Conservation (phyloP, 1,140 invertebrate species). For the Grapholita molesta region DNA sequence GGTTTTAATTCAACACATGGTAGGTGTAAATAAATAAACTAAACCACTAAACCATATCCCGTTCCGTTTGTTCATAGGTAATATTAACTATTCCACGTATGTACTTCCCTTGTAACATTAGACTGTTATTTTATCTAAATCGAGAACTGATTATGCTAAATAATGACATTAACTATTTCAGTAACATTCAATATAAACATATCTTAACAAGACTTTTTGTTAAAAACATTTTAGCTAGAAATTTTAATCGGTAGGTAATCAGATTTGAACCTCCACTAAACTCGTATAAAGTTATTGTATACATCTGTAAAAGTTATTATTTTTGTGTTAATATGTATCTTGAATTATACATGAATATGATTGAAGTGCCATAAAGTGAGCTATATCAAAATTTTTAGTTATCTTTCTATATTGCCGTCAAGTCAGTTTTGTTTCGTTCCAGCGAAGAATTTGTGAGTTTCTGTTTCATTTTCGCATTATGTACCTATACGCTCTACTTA, state of each 20-base stretch:
- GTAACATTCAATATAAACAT: slow-evolving; percentile 7
- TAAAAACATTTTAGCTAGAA: slow-evolving; percentile 12
- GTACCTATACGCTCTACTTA: not conserved
- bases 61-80: not conserved
- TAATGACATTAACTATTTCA: slow-evolving; percentile 13
- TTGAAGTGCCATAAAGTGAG: not conserved
- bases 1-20: too few species aligned
- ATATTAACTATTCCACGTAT: not conserved
- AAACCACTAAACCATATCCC: not conserved
- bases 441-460: not conserved
- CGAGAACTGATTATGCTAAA: slow-evolving; percentile 14
- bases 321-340: too few species aligned
- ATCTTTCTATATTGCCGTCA: not conserved
- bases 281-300: not conserved
- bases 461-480: not conserved
- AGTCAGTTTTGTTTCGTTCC: not conserved
- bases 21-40: too few species aligned
- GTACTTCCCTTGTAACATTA: not conserved
- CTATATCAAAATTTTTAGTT: not conserved
- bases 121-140: slow-evolving; percentile 12
- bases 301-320: too few species aligned
- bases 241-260: not conserved
- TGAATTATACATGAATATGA: too few species aligned
- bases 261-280: not conserved
- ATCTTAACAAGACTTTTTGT: slow-evolving; percentile 12